Percentiles rank a stretch among this genome's conserved stretches.
phyloP scores from a whole-genome alignment of 2,113 vertebrate genomes.

The Dendropsophus ebraccatus region DNA sequence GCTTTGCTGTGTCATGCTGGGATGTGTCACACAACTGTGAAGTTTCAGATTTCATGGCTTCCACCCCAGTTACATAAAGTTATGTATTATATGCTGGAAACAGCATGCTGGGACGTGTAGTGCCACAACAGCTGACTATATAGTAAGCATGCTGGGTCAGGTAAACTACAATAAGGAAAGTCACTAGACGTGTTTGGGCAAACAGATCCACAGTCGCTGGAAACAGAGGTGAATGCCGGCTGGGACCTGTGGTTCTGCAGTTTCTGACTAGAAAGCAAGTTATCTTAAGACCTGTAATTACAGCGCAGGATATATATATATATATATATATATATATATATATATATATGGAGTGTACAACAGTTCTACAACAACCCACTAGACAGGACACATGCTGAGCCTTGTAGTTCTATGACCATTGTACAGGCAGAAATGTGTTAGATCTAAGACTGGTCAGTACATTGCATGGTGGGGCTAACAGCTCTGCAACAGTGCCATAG shows the following conservation, averaged over 20 bases:
- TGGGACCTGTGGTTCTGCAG: background rate
- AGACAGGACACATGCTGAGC: background rate
- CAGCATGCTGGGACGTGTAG: constrained; percentile 11
- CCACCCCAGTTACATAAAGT: background rate
- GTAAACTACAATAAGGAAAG: too few relatives aligned
- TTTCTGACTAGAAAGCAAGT: background rate
- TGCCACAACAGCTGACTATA: background rate
- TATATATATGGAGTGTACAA: too few relatives aligned
- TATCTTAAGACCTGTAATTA: too few relatives aligned
- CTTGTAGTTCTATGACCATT: background rate
- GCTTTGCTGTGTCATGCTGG: background rate
- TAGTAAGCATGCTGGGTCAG: background rate
- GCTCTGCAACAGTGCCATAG: background rate
- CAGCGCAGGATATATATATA: too few relatives aligned
- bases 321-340: too few relatives aligned
- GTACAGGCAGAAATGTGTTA: too few relatives aligned
- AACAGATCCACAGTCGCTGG: too few relatives aligned
- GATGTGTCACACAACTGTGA: background rate
- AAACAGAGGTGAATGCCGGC: background rate
- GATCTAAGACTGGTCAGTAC: too few relatives aligned
- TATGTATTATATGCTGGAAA: too few relatives aligned
- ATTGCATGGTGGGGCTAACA: too few relatives aligned
- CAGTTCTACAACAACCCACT: background rate
- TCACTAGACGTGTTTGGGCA: too few relatives aligned
- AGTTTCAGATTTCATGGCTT: background rate